A percentile compares a stretch with the other conserved stretches of the same genome.
phyloP scores from a whole-genome alignment of 1,140 invertebrate genomes.

The Phymastichus coffea region DNA sequence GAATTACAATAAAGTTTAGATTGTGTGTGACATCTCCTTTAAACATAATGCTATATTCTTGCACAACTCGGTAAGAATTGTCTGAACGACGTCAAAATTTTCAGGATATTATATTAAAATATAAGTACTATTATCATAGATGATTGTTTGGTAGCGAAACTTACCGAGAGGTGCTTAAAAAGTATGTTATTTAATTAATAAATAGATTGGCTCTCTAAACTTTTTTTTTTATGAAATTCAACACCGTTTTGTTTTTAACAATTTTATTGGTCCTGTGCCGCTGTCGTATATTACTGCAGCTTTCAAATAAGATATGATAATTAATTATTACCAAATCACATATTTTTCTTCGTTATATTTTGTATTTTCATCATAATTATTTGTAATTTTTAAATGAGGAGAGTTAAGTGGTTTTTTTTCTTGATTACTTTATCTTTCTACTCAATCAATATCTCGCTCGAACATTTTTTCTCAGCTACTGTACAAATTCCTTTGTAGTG shows the following conservation, averaged over 20 bases:
- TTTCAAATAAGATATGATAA: not conserved
- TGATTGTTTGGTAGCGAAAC: slow-evolving; percentile 3
- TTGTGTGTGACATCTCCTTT: not conserved
- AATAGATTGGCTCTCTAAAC: slow-evolving; percentile 11
- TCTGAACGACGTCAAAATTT: too few species aligned
- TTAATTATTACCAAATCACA: too few species aligned
- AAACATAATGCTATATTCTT: not conserved
- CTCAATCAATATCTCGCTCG: not conserved
- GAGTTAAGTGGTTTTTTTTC: too few species aligned
- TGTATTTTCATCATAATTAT: too few species aligned
- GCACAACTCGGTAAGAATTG: slow-evolving; percentile 13
- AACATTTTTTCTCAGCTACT: not conserved
- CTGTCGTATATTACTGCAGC: slow-evolving; percentile 2
- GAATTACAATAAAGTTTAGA: slow-evolving; percentile 39
- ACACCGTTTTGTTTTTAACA: not conserved
- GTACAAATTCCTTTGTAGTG: not conserved
- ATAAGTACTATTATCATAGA: too few species aligned
- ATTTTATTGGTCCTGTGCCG: slow-evolving; percentile 24
- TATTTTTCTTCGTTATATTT: too few species aligned
- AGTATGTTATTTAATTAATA: not conserved
- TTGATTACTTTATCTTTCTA: not conserved
- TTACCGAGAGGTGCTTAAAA: slow-evolving; percentile 10
- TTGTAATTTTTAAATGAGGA: too few species aligned
- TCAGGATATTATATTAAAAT: too few species aligned
- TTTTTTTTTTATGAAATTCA: slow-evolving; percentile 16